Evolutionary conservation across 2,888 invertebrate genomes (phyloP).

Genomic region (Drosophila meridionalis): DNA sequence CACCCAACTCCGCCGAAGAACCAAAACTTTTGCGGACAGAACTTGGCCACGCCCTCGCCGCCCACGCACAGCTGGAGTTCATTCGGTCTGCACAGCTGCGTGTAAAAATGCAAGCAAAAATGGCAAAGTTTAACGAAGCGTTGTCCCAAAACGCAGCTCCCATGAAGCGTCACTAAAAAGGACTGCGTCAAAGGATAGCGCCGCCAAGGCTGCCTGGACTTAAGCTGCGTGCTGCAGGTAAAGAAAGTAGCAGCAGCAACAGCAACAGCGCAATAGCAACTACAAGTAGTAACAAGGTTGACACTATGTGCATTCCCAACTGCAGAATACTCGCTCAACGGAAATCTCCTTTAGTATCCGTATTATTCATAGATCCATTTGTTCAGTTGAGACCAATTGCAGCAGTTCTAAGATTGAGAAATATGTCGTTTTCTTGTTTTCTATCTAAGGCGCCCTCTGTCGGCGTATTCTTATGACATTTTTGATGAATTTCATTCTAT

Average conservation of each 20-base stretch:
- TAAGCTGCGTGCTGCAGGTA: constrained; percentile 13
- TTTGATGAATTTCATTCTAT: no score
- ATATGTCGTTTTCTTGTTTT: no score
- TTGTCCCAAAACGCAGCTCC: constrained; percentile 61
- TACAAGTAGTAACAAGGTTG: background rate
- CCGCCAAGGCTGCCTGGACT: constrained; percentile 36
- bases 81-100: constrained; percentile 31
- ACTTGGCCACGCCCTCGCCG: constrained; percentile 8
- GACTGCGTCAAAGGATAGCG: constrained; percentile 68
- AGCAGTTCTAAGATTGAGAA: no score
- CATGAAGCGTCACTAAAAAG: constrained; percentile 66
- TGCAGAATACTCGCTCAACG: background rate
- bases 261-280: background rate
- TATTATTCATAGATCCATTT: background rate
- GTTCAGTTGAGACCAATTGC: background rate
- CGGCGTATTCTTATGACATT: no score
- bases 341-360: accelerated
- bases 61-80: constrained; percentile 16
- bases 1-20: constrained; percentile 5
- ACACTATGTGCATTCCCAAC: background rate
- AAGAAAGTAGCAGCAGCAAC: background rate
- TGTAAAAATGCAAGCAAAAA: constrained; percentile 67
- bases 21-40: constrained; percentile 38
- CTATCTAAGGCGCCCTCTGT: no score
- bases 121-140: constrained; percentile 70